These are phyloP conservation scores for Sebastes matsubarae DNA, from an alignment of 2,797 vertebrate genomes.

Conservation along the genomic window DNA sequence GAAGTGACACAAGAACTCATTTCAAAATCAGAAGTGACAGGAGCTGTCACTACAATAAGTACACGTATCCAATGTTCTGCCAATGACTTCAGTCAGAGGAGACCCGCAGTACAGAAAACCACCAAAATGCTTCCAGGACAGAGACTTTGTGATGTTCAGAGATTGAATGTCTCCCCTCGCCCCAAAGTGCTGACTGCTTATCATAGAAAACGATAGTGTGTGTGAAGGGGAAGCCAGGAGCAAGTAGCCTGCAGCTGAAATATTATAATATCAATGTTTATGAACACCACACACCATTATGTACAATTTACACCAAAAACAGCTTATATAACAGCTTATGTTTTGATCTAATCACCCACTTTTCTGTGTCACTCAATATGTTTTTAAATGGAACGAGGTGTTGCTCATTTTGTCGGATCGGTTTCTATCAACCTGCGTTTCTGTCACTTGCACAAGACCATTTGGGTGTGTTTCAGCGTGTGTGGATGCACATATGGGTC, in stretches of 20 bases:
- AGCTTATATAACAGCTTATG: neutral
- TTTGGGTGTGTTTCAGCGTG: neutral
- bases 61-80: constrained; percentile 31
- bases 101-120: constrained; percentile 15
- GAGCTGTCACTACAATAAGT: constrained; percentile 57
- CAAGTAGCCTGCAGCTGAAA: neutral
- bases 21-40: constrained; percentile 51
- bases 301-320: neutral
- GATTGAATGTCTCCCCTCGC: neutral
- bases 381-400: neutral
- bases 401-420: neutral
- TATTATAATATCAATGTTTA: neutral
- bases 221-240: neutral
- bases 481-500: neutral
- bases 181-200: neutral
- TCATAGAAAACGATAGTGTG: neutral
- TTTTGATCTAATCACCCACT: neutral
- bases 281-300: neutral
- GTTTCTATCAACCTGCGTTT: neutral
- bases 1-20: constrained; percentile 43
- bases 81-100: constrained; percentile 53
- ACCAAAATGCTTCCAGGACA: constrained; percentile 12
- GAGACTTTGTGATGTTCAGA: constrained; percentile 3
- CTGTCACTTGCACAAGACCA: neutral
- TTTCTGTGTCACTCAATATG: neutral